Evolutionary conservation across 2,888 invertebrate genomes (phyloP), one percentile per base, ranked within the genome.

Genomic region (Apeira syringaria): DNA sequence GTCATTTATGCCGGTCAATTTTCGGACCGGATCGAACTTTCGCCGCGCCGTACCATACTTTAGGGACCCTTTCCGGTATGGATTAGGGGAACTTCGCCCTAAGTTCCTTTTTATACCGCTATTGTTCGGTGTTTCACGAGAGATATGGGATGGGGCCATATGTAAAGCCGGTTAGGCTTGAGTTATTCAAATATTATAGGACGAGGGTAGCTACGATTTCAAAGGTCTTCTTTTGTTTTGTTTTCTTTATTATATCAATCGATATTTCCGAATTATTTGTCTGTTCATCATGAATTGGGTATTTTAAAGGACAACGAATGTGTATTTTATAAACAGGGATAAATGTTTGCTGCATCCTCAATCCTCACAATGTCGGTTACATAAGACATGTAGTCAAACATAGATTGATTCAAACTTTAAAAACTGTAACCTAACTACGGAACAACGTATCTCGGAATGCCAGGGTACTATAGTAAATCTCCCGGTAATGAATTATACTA

Each of bases 1-100:
- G 61, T 61, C 70, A 69, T 69, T 72, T 64, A 65, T 64, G 70
- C 59, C 71, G 76, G 74, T 74, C 76, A 77, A 77, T 80, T 77
- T 75, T 71, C 62, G 68, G 74, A 67, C 73, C 67, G 62, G 68
- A 73, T 74, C 66, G 69, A 69, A 70, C 50, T 50, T 52, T 36
- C 45, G 48, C 43, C 31, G 30, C 36, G 20, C 40, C 39, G 40
- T 28, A 44, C 49, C 50, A 57, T 58, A 57, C 59, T 61, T 64
- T 61, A 61, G 61, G 38, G 26, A 35, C 40, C 32, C 42, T 45
- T 47, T 50, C 45, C 53, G 47, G 52, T 41, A 40, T 34, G 55
- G 51, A 54, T 56, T 55, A 47, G 43, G 50, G 50, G 39, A 50
- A 58, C 45, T 54, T 56, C 50, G 50, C 38, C 51, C 53, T 50